Percentiles rank a stretch among this genome's conserved stretches.
Evolutionary conservation across 2,888 invertebrate species (phyloP).

Genomic region (Chelonus formosanus): DNA sequence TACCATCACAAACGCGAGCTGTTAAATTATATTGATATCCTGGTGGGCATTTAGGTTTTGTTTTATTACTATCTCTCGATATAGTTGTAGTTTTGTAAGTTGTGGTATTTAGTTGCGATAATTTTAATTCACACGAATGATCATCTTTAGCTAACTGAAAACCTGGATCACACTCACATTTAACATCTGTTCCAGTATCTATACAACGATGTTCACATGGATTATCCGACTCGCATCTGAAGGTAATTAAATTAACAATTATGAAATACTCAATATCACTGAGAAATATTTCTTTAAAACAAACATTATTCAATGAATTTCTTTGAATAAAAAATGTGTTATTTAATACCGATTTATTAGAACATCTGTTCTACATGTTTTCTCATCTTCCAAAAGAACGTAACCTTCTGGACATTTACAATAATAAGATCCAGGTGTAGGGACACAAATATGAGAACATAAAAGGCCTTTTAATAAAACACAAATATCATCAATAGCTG

Average conservation of each 20-base stretch:
- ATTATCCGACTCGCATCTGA: conserved; percentile 72
- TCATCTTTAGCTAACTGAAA: conserved; percentile 74
- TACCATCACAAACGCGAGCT: conserved; percentile 60
- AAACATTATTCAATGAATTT: too few relatives aligned
- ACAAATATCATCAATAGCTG: conserved; percentile 64
- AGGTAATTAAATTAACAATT: conserved; percentile 7
- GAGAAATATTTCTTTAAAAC: too few relatives aligned
- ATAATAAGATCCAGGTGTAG: conserved; percentile 75
- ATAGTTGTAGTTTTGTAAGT: background rate
- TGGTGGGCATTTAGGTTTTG: conserved; percentile 17
- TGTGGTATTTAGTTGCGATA: conserved; percentile 42
- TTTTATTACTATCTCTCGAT: background rate
- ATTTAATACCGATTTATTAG: conserved; percentile 53
- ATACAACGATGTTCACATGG: conserved; percentile 80
- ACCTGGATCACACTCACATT: conserved; percentile 78
- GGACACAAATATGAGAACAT: conserved; percentile 82
- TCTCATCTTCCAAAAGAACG: conserved; percentile 74
- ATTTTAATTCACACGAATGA: conserved; percentile 70
- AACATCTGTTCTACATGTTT: conserved; percentile 71
- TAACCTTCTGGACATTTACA: conserved; percentile 78
- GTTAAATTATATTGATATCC: conserved; percentile 54
- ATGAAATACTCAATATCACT: background rate
- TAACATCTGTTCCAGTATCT: conserved; percentile 74
- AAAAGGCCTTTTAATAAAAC: conserved; percentile 68
- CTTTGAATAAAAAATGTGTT: too few relatives aligned